Percentiles rank a stretch among this genome's conserved stretches.
Conservation (phyloP, 2,797 vertebrate species). For the Mormyrus proboscirostris region DNA sequence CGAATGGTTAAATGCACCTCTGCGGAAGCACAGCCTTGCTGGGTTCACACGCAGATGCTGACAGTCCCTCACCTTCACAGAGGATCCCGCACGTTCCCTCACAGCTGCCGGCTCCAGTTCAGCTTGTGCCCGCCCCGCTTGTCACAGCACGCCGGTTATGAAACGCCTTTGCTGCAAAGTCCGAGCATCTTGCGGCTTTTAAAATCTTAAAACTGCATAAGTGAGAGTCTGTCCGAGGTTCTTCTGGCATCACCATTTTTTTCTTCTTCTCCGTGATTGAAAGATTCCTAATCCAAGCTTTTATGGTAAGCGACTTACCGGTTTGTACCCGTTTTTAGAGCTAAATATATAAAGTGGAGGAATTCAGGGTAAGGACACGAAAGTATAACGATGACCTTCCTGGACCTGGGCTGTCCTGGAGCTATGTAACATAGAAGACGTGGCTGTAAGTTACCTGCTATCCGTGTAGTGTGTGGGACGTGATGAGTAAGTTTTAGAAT, state of each 20-base stretch:
- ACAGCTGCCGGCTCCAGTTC: background rate
- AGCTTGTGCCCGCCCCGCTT: background rate
- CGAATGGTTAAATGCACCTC: background rate
- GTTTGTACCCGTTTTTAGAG: background rate
- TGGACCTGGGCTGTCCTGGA: background rate
- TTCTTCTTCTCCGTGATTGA: background rate
- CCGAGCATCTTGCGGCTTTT: background rate
- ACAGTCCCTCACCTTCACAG: background rate
- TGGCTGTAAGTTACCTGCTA: background rate
- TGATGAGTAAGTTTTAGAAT: background rate
- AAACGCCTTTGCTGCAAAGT: background rate
- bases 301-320: background rate
- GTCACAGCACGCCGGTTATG: background rate
- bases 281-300: constrained; percentile 3
- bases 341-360: background rate
- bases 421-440: background rate
- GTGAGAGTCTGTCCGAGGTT: background rate
- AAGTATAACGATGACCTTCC: background rate
- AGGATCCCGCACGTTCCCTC: background rate
- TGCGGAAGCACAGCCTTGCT: background rate
- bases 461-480: background rate
- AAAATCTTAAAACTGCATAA: background rate
- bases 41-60: background rate
- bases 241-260: background rate
- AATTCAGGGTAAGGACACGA: background rate